Evolutionary conservation across 2,888 invertebrate species (phyloP), one percentile per base, ranked within the genome.

Genomic region (Erpobdella octoculata): DNA sequence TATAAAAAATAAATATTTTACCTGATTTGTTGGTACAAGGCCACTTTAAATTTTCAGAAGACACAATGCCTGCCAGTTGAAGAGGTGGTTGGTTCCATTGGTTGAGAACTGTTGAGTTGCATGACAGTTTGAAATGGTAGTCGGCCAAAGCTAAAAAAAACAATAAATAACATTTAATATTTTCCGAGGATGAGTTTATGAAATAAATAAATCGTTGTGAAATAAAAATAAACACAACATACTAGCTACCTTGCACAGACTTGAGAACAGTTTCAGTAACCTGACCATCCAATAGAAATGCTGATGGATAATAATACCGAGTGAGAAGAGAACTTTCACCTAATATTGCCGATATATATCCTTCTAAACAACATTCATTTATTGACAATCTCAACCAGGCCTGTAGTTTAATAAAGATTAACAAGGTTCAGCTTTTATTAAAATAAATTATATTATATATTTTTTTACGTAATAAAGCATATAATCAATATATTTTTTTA

Each of bases 21-120:
- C n/a, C n/a, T n/a, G n/a, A n/a, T 33, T 35, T 62, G 31, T 62
- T 62, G n/a, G 62, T n/a, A n/a, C 33, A 25, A 46, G 69, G 69
- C 69, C 69, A 69, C 18, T 53, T 69, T 33, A 69, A 35, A n/a
- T 33, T 35, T 25, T 35, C 21, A 25, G 68, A 18, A 3, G 53
- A 21, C 18, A 35, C 25, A 12, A 48, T 9, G n/a, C 21, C 18
- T n/a, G 69, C 25, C 21, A 69, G 69, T 69, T 69, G 69, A 5
- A 69, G 33, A 1, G 69, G 69, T 0, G 69, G 31, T 9, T 25
- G 33, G 53, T 69, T 89, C 95, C 95, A 96, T 71, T 88, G 88
- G 83, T 95, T 95, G 0, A 95, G 84, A 33, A 93, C 85, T 80
- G 92, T 92, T 0, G 91, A 90, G 84, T 92, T 92, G 77, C 87